Conservation (phyloP, 2,888 invertebrate species). For the Mesodorylaimus sp. region DNA sequence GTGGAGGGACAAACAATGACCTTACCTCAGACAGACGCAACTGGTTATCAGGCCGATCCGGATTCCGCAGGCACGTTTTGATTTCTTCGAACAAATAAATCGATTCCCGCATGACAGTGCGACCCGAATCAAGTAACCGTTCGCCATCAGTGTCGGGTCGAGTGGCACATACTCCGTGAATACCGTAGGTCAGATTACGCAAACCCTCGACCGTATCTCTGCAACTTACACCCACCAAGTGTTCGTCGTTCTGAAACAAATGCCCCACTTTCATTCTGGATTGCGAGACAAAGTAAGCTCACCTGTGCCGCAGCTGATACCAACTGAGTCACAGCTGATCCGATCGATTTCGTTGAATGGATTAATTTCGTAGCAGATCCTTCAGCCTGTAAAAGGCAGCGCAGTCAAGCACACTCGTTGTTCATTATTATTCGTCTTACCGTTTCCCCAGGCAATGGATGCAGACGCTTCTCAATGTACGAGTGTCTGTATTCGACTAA, state of each 20-base stretch:
- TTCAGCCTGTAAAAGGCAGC: constrained; percentile 4
- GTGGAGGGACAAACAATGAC: too few relatives aligned
- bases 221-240: constrained; percentile 37
- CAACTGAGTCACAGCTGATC: constrained; percentile 62
- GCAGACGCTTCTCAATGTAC: constrained; percentile 49
- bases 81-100: constrained; percentile 61
- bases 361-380: constrained; percentile 11
- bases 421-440: too few relatives aligned
- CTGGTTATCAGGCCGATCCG: constrained; percentile 43
- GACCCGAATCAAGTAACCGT: constrained; percentile 42
- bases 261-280: not conserved
- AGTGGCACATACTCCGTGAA: constrained; percentile 58
- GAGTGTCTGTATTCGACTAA: constrained; percentile 59
- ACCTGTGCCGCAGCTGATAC: constrained; percentile 60
- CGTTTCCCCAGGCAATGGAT: constrained; percentile 67
- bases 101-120: constrained; percentile 61
- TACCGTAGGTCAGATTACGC: constrained; percentile 50
- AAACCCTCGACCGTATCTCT: constrained; percentile 58
- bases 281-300: constrained; percentile 1
- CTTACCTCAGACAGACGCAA: constrained; percentile 47
- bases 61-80: constrained; percentile 49
- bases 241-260: constrained; percentile 46
- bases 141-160: constrained; percentile 38
- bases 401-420: not conserved
- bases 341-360: constrained; percentile 28